Base-by-base conservation (phyloP, 2,113 vertebrate species). In the Murina feae region DNA sequence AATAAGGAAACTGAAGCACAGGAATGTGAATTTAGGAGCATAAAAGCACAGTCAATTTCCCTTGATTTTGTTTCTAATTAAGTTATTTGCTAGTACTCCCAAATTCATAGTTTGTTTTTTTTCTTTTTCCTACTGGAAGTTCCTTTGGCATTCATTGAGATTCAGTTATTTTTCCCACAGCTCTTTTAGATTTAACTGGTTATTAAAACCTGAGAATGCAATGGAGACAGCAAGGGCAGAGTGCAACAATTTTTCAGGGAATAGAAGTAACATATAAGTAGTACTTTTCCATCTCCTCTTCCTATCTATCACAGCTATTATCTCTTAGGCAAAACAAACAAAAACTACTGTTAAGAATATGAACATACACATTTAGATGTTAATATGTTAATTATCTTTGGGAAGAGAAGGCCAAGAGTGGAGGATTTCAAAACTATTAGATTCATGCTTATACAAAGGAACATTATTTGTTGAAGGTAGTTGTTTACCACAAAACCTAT, bases 151-250 rank as follows among this genome's bases (percentile, higher is more conserved):
- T 32, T 85, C 47, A 81, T 1, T 72, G 28, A 81, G 30, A 74
- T 69, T 53, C 8, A 72, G 32, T 58, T 69, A 5, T 23, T 53
- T 91, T 37, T 47, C 16, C 13, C 21, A 63, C 5, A 76, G 6
- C 6, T 85, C 39, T 86, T 87, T 86, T 66, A 53, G 53, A 68
- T 42, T 93, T 93, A 92, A 65, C n/a, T 68, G 66, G 55, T 89
- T 81, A 90, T 72, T 80, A 87, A 94, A 88, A 84, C 35, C 21
- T 87, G 42, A 72, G 5, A 86, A 68, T 47, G 3, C 86, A 80
- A n/a, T 9, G 55, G 30, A 89, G 78, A 68, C 39, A 79, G 23
- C 39, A 92, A 95, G 37, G 28, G 13, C 42, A 76, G 49, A 68
- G 1, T 23, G 32, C 63, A 89, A 37, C 65, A 47, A 63, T 87